Evolutionary conservation across 2,888 invertebrate genomes (phyloP), one percentile per base, ranked within the genome.

Genomic region (Hemithea aestivaria): DNA sequence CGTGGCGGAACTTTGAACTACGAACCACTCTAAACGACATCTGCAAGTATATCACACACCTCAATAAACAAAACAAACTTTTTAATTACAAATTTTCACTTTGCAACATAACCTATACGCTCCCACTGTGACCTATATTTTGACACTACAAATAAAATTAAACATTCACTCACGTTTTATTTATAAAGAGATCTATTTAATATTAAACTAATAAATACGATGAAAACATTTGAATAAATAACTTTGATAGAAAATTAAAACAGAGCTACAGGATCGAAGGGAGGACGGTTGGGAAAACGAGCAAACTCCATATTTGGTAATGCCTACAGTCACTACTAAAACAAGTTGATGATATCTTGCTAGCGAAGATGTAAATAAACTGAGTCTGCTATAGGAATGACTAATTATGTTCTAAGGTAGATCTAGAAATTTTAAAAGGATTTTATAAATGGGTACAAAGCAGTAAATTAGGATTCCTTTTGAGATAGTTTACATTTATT

Each of bases 11-110:
- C 90, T 98, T 98, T 79, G 97, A 97, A 89, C 93, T 95, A 88
- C 98, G 94, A 66, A 98, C 96, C 83, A 96, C 96, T 83, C 96
- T 94, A 91, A 97, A 97, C 89, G 96, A 96, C 96, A 97, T 96
- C 90, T 92, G 82, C 64, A 87, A 88, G 73, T 66, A 78, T 53
- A 80, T 76, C 56, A 56, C 61, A 62, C 66, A 63, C 67, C 76
- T 75, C 64, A 70, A 71, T 57, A 73, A 72, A 70, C 72, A 71
- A 69, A 66, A 73, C 69, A 73, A 72, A 67, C 58, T 59, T 61
- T 62, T 64, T 58, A 66, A 64, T 55, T 48, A 45, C 73, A 68
- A 64, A 70, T 75, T 73, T 75, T 69, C 69, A 76, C 72, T 56
- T 35, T 73, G 65, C 56, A 82, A 79, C 85, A 84, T 87, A 87